phyloP scores from a whole-genome alignment of 2,888 invertebrate species.

The Strigamia crassipes region DNA sequence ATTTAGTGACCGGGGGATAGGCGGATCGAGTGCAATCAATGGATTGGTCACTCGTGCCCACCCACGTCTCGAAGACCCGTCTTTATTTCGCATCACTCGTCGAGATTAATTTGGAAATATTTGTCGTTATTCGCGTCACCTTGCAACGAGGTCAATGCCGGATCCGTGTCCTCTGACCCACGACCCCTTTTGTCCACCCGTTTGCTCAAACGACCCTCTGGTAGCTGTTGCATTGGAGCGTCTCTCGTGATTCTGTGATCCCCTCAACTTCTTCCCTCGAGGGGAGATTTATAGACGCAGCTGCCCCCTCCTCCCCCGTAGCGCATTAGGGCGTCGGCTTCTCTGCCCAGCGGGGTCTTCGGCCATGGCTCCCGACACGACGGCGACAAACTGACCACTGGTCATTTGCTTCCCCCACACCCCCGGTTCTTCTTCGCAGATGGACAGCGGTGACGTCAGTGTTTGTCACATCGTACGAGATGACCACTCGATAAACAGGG shows the following conservation, averaged over 20 bases:
- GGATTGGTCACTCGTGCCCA: slow-evolving; percentile 10
- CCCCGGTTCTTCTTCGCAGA: not conserved
- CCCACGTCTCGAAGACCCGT: not conserved
- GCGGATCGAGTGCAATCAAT: not conserved
- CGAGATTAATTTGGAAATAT: not conserved
- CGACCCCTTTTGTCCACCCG: slow-evolving; percentile 39
- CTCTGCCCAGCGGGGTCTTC: slow-evolving; percentile 42
- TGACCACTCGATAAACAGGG: slow-evolving; percentile 25
- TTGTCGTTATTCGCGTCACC: not conserved
- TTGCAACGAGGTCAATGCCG: slow-evolving; percentile 14
- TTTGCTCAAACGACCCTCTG: slow-evolving; percentile 34
- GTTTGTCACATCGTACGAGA: slow-evolving; percentile 18
- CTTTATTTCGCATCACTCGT: not conserved
- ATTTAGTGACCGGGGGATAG: slow-evolving; percentile 19
- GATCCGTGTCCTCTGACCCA: slow-evolving; percentile 31
- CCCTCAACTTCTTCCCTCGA: slow-evolving; percentile 9
- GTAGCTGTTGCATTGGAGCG: not conserved
- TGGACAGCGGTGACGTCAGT: slow-evolving; percentile 14
- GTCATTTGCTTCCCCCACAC: slow-evolving; percentile 15
- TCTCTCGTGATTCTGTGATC: not conserved
- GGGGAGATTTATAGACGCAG: slow-evolving; percentile 40
- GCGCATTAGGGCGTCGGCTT: slow-evolving; percentile 42
- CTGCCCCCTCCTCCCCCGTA: slow-evolving; percentile 42
- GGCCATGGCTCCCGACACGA: slow-evolving; percentile 42
- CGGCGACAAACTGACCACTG: slow-evolving; percentile 42